A percentile compares a stretch with the other conserved stretches of the same genome.
Evolutionary conservation across 64 coral and sea anemone genomes (phyloP).

Genomic region (Stichodactyla helianthus): DNA sequence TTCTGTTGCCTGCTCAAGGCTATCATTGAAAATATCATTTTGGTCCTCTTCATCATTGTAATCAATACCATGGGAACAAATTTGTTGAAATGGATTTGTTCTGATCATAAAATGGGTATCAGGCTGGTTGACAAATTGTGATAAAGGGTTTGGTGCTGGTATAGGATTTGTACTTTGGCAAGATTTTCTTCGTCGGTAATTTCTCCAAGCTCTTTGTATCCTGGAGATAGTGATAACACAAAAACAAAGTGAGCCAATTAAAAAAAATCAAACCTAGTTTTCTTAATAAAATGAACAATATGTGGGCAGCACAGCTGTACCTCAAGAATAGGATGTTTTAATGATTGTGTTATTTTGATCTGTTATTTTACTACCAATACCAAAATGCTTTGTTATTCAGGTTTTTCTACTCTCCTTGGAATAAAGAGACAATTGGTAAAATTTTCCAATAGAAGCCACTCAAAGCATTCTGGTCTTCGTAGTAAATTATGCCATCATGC

Average conservation of each 20-base stretch:
- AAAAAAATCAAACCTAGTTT: too few relatives aligned
- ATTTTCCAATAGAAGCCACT: too few relatives aligned
- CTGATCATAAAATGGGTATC: conserved; percentile 36
- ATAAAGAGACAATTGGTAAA: too few relatives aligned
- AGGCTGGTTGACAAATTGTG: not conserved
- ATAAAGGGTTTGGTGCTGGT: conserved; percentile 6
- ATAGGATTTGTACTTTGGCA: conserved; percentile 24
- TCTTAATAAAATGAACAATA: too few relatives aligned
- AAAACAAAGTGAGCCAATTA: not conserved
- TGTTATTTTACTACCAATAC: too few relatives aligned
- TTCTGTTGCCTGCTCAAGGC: conserved; percentile 65
- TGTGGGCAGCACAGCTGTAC: too few relatives aligned
- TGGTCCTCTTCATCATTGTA: conserved; percentile 39
- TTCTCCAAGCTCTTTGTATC: conserved; percentile 95
- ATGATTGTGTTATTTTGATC: too few relatives aligned
- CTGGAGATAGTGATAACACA: conserved; percentile 29
- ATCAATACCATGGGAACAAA: conserved; percentile 16
- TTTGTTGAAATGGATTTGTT: conserved; percentile 80
- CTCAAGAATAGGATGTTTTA: too few relatives aligned
- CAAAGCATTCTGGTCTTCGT: too few relatives aligned
- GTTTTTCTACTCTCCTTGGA: too few relatives aligned
- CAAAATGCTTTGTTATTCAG: too few relatives aligned
- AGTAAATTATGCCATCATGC: too few relatives aligned
- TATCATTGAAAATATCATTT: conserved; percentile 83
- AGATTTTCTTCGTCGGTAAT: conserved; percentile 56